Evolutionary conservation across 2,797 vertebrate species (phyloP).

Genomic region (Adelosebastes latens): DNA sequence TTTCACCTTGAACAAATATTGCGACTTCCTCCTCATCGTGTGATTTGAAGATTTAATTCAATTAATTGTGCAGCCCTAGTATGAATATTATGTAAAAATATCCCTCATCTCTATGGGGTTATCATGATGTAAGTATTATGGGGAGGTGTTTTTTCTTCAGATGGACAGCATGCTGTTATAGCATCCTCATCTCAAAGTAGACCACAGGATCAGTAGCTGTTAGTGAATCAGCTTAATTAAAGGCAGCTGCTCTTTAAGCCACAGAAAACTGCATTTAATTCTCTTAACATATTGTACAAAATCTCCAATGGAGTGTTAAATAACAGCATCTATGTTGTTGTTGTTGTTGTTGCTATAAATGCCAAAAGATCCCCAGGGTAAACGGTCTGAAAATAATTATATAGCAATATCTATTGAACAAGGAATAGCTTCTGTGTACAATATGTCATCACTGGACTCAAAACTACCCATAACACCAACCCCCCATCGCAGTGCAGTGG

Average conservation of each 20-base stretch:
- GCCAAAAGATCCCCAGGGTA: accelerated
- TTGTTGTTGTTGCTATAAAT: no score
- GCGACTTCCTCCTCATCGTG: no score
- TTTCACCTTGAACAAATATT: no score
- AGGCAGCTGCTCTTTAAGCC: background rate
- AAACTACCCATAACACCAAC: background rate
- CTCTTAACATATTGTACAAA: background rate
- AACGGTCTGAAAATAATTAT: background rate
- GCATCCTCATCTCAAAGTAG: background rate
- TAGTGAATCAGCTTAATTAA: background rate
- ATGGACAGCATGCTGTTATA: background rate
- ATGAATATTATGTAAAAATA: background rate
- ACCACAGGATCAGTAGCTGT: background rate
- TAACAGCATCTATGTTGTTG: background rate
- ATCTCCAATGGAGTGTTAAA: background rate
- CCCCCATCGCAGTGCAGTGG: slow-evolving; percentile 66
- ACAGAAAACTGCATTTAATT: background rate
- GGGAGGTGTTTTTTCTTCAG: background rate
- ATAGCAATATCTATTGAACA: background rate
- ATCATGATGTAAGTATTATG: background rate
- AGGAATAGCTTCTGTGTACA: slow-evolving; percentile 7
- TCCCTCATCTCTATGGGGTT: background rate
- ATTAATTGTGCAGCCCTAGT: no score
- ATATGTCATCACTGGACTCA: slow-evolving; percentile 30
- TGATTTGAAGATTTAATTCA: no score